Percentiles rank a stretch among this genome's conserved stretches.
Conservation (phyloP, 64 coral and sea anemone genomes). For the Acropora yongei region DNA sequence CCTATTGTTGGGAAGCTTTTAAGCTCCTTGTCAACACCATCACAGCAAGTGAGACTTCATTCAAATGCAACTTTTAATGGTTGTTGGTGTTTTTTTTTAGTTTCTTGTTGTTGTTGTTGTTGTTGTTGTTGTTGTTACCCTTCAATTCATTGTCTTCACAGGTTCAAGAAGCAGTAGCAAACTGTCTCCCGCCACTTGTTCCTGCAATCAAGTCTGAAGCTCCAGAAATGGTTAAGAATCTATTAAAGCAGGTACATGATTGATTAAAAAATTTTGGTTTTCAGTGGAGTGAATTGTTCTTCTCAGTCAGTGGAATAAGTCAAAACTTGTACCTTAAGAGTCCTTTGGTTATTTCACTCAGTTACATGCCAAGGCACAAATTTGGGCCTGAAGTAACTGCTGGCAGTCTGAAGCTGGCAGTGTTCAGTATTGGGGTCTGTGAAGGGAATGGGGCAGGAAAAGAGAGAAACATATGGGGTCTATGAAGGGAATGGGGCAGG, state of each 20-base stretch:
- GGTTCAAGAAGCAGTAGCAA: conserved; percentile 98
- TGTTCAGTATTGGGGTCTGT: no score
- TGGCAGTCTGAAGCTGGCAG: no score
- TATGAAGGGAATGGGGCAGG: no score
- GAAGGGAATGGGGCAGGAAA: no score
- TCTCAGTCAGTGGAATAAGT: no score
- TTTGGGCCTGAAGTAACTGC: no score
- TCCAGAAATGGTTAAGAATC: conserved; percentile 90
- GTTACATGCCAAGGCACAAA: no score
- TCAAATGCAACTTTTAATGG: not conserved
- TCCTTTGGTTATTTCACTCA: no score
- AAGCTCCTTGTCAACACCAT: conserved; percentile 86
- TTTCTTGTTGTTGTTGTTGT: not conserved
- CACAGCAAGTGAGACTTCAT: conserved; percentile 80
- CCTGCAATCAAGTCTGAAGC: conserved; percentile 95
- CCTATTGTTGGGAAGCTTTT: conserved; percentile 94
- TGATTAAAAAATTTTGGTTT: not conserved
- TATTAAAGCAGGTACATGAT: conserved; percentile 76
- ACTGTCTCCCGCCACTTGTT: conserved; percentile 96
- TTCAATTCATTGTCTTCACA: not conserved
- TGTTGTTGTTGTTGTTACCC: not conserved
- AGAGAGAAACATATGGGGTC: no score
- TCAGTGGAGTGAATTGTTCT: not conserved
- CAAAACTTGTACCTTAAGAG: no score
- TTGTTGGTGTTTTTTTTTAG: not conserved